These are phyloP conservation scores for Archips crataeganus DNA, from an alignment of 2,888 invertebrate species.

Conservation along the genomic window DNA sequence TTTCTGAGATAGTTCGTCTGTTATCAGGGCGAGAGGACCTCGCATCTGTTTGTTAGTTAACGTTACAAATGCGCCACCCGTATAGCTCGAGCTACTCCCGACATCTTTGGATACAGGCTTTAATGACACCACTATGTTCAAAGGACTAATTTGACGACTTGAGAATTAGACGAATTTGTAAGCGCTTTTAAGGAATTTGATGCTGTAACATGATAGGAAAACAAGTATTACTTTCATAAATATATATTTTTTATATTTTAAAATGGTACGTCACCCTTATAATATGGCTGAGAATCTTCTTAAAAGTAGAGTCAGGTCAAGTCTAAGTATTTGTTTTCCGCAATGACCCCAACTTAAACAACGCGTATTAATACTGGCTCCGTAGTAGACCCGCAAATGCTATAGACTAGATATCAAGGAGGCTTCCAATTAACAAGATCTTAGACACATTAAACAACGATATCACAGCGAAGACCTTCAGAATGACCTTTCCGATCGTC, in stretches of 20 bases:
- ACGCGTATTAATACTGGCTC: neutral
- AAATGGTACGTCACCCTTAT: no score
- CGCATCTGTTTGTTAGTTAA: conserved; percentile 81
- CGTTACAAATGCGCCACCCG: conserved; percentile 73
- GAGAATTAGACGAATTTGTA: conserved; percentile 37
- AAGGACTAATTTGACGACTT: conserved; percentile 38
- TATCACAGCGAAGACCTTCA: conserved; percentile 30
- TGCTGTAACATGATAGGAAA: conserved; percentile 7
- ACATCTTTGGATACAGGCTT: conserved; percentile 43
- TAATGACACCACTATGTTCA: conserved; percentile 32
- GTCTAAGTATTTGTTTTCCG: neutral
- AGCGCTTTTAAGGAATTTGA: conserved; percentile 28
- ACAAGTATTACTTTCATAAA: neutral
- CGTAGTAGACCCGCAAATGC: neutral
- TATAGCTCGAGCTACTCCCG: conserved; percentile 61
- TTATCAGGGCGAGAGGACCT: conserved; percentile 68
- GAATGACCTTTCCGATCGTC: conserved; percentile 41
- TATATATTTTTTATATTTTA: no score
- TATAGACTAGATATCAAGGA: neutral
- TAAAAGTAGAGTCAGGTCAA: neutral
- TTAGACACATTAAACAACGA: conserved; percentile 15
- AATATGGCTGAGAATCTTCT: no score
- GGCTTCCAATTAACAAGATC: neutral
- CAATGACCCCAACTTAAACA: neutral
- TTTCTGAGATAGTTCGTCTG: conserved; percentile 76